Evolutionary conservation across 2,113 vertebrate species (phyloP), one percentile per base, ranked within the genome.

Genomic region (Hystrix brachyura): DNA sequence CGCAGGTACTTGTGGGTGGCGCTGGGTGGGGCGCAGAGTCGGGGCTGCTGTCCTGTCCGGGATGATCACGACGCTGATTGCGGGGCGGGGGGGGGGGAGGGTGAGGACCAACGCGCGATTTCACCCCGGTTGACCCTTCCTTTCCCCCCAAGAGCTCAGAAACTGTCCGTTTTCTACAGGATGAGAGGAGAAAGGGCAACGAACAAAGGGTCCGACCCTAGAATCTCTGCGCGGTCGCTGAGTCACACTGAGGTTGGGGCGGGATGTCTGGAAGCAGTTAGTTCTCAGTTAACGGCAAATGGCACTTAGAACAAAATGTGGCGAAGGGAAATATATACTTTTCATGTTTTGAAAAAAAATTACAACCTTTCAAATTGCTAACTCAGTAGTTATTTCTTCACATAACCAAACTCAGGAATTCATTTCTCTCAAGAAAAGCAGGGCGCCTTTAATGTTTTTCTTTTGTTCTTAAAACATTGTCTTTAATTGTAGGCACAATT

Each of bases 261-360:
- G 62, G 91, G 51, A 72, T 23, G 90, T 95, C 96, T 97, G 97
- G 95, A 97, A 97, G 94, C 94, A 92, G 48, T 97, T 97, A 97
- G 83, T 59, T 88, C 53, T 57, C 43, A 79, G 94, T 92, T 90
- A 88, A 92, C 96, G 85, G 84, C 94, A 90, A 67, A 78, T 89
- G 92, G 19, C 65, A 93, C 91, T 93, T 94, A 97, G 74, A 96
- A 59, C 55, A 23, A 79, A 96, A 74, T 97, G 94, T 76, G 57
- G 86, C 82, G 32, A 95, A 74, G 76, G 76, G 84, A 97, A 97
- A 94, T 85, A 93, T 72, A 90, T 97, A 85, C 94, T 96, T 95
- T 62, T 46, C 69, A 80, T 95, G 82, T 95, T 96, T 95, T 80
- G 46, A 78, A 72, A 74, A 90, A 94, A 94, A 93, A 67, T 91